Conservation (phyloP, 1,140 invertebrate species). For the Leptoteleia sp. region DNA sequence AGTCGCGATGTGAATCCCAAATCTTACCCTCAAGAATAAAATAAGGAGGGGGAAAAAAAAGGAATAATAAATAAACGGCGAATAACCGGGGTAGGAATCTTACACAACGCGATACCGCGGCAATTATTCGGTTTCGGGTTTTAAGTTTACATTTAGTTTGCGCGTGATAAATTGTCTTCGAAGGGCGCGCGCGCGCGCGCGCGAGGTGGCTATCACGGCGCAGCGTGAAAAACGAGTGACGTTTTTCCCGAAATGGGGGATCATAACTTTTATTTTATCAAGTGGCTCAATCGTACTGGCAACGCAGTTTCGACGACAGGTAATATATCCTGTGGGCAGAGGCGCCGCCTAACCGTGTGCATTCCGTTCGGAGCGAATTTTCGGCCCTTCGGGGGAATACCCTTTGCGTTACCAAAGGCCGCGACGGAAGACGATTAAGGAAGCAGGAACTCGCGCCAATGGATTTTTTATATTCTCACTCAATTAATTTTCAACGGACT, state of each 20-base stretch:
- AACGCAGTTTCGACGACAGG: slow-evolving; percentile 52
- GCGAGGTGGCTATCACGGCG: slow-evolving; percentile 1
- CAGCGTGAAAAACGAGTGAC: slow-evolving; percentile 37
- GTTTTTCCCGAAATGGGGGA: slow-evolving; percentile 27
- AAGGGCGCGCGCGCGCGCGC: neutral
- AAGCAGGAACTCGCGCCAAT: neutral
- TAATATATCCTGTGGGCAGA: slow-evolving; percentile 43
- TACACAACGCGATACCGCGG: slow-evolving; percentile 32
- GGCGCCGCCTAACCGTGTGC: slow-evolving; percentile 16
- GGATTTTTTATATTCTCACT: neutral
- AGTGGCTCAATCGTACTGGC: slow-evolving; percentile 44
- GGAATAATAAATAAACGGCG: too few species aligned
- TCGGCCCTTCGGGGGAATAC: slow-evolving; percentile 5
- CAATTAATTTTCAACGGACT: neutral
- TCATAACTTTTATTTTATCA: slow-evolving; percentile 58
- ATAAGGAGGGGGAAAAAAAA: too few species aligned
- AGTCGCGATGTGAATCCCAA: too few species aligned
- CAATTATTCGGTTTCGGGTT: neutral
- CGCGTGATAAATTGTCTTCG: slow-evolving; percentile 29
- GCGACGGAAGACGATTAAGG: slow-evolving; percentile 21
- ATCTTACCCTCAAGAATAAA: too few species aligned
- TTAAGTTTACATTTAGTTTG: neutral
- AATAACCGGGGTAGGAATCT: too few species aligned
- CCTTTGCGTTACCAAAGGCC: slow-evolving; percentile 15
- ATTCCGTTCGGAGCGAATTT: slow-evolving; percentile 4